These are phyloP conservation scores for Stegostoma tigrinum DNA, from an alignment of 2,113 vertebrate genomes.

Conservation along the genomic window DNA sequence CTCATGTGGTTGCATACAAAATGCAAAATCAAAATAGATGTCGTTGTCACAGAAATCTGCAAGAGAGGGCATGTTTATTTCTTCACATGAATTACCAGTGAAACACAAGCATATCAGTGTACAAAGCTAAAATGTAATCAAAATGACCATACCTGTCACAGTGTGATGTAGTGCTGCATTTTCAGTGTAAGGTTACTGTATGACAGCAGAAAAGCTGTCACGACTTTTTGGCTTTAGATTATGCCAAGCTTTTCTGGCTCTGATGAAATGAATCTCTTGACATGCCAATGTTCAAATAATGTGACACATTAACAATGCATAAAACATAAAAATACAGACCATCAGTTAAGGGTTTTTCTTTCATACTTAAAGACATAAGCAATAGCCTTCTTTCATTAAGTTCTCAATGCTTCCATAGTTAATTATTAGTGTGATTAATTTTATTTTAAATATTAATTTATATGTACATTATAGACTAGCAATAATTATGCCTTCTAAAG, in stretches of 20 bases:
- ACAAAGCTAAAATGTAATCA: conserved; percentile 15
- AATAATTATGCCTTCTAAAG: conserved; percentile 30
- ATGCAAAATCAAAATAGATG: not conserved
- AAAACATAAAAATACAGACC: conserved; percentile 22
- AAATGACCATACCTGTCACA: conserved; percentile 16
- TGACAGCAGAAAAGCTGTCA: not conserved
- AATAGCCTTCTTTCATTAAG: conserved; percentile 34
- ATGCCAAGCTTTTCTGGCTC: not conserved
- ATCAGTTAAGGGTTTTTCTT: conserved; percentile 30
- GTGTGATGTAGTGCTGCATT: conserved; percentile 16
- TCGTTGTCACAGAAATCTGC: not conserved
- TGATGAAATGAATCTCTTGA: not conserved
- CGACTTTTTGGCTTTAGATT: not conserved
- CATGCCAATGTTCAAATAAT: conserved; percentile 7
- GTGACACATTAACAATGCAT: conserved; percentile 33
- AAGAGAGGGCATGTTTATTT: not conserved
- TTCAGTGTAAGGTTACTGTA: not conserved
- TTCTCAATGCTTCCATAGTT: conserved; percentile 33
- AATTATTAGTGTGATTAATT: conserved; percentile 35
- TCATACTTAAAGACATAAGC: conserved; percentile 27
- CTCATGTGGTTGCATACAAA: not conserved
- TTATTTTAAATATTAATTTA: conserved; percentile 36
- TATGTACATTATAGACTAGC: conserved; percentile 22
- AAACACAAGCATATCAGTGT: not conserved
- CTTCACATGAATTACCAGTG: not conserved